Percentiles rank a stretch among this genome's conserved stretches.
phyloP scores from a whole-genome alignment of 2,113 vertebrate species.

The Lagopus muta region DNA sequence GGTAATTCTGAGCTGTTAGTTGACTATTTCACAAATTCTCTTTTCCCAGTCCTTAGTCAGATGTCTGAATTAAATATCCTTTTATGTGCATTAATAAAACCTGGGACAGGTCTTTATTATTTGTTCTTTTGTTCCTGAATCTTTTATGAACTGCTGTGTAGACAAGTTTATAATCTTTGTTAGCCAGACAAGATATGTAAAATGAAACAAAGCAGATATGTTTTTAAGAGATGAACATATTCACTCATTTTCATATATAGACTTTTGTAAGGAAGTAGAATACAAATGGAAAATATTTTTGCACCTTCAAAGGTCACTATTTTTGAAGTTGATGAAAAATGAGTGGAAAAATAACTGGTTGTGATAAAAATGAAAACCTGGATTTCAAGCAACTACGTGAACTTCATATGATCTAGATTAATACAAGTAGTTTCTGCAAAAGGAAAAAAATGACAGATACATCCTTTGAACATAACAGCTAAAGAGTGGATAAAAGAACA shows the following conservation, averaged over 20 bases:
- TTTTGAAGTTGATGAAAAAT: neutral
- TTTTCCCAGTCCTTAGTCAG: conserved; percentile 3
- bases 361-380: neutral
- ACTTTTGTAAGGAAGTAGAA: neutral
- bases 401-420: neutral
- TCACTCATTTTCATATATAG: neutral
- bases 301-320: neutral
- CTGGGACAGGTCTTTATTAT: conserved; percentile 14
- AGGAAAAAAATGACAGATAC: neutral
- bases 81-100: conserved; percentile 34
- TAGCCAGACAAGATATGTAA: conserved; percentile 1
- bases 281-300: neutral
- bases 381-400: neutral
- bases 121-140: conserved; percentile 45
- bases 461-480: neutral
- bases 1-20: neutral
- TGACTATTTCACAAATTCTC: neutral
- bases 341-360: neutral
- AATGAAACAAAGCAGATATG: neutral
- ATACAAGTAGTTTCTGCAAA: neutral
- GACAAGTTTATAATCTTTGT: conserved; percentile 34
- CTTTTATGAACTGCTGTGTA: conserved; percentile 54
- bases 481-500: neutral
- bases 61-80: conserved; percentile 47
- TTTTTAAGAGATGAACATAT: neutral